phyloP scores from a whole-genome alignment of 64 coral and sea anemone species.

The Porites lutea region DNA sequence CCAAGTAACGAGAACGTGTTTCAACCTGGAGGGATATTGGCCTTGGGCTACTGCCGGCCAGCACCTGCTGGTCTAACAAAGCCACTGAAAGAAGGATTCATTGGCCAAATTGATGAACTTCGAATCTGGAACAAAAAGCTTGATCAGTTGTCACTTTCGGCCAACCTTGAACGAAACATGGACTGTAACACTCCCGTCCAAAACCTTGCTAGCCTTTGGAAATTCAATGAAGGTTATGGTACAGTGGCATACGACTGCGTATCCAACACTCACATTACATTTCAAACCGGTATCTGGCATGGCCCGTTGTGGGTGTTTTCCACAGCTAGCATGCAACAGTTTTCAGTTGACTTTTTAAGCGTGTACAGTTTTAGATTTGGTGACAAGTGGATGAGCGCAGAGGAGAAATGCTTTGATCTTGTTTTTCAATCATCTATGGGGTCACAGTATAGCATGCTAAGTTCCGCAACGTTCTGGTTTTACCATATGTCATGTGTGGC shows the following conservation, averaged over 20 bases:
- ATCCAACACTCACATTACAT: conserved; percentile 65
- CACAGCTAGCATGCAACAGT: conserved; percentile 71
- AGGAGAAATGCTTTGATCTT: conserved; percentile 65
- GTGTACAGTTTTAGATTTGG: conserved; percentile 79
- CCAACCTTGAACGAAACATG: conserved; percentile 73
- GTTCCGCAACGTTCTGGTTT: conserved; percentile 45
- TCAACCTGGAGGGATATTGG: conserved; percentile 82
- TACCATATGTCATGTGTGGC: conserved; percentile 82
- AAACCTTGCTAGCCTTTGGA: conserved; percentile 90
- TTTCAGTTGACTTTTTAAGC: conserved; percentile 38
- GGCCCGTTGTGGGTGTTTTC: conserved; percentile 90
- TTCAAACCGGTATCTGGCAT: conserved; percentile 76
- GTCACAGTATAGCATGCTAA: conserved; percentile 32
- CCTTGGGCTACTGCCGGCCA: conserved; percentile 88
- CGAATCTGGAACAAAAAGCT: conserved; percentile 96
- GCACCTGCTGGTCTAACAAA: conserved; percentile 51
- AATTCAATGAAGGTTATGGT: conserved; percentile 95
- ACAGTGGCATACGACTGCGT: conserved; percentile 81
- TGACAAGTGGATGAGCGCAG: conserved; percentile 10
- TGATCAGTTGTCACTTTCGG: conserved; percentile 63
- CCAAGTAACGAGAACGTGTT: conserved; percentile 73
- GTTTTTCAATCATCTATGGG: conserved; percentile 47
- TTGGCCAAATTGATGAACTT: conserved; percentile 92
- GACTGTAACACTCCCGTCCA: conserved; percentile 37
- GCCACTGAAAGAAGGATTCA: conserved; percentile 59